Evolutionary conservation across 2,113 vertebrate species (phyloP), one percentile per base, ranked within the genome.

Genomic region (Pandion haliaetus): DNA sequence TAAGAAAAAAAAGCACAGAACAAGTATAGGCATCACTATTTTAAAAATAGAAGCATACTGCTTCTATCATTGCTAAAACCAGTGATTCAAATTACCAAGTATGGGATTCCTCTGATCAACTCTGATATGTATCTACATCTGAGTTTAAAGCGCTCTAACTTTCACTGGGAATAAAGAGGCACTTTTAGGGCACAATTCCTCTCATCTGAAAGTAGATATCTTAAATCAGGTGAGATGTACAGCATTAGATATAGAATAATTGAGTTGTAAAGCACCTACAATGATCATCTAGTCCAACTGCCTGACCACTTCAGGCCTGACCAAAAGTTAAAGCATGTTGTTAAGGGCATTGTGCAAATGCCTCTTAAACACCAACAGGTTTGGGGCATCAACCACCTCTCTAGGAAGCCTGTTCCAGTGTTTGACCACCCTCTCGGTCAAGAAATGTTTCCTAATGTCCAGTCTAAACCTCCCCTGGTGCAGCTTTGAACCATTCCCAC

Each of bases 11-110:
- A 57, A 66, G 29, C 6, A 13, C 23, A 88, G 34, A 77, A 34
- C 14, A 77, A 82, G 26, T 67, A 59, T 55, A 67, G 94, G 70
- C 49, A 89, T 71, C 55, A n/a, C 25, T 84, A 10, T 78, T 89
- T 89, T 91, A 81, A 91, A 95, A 95, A 86, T 70, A 91, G 72
- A 86, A 83, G 18, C 45, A 88, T 86, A 61, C 44, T 91, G 28
- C 67, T 95, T 70, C 15, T 66, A 83, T 79, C 38, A 66, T 82
- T 91, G 82, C 84, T 90, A 69, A 95, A 95, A 84, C 8, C 36
- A 55, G 59, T 5, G 14, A 77, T 81, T 70, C 28, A 91, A 36
- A 83, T 69, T 77, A 34, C 63, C 83, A 93, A 73, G 77, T 81
- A 65, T 84, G 59, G 77, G 42, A 86, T 86, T 93, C 59, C 54